Evolutionary conservation across 2,888 invertebrate species (phyloP).

Genomic region (Erannis defoliaria): DNA sequence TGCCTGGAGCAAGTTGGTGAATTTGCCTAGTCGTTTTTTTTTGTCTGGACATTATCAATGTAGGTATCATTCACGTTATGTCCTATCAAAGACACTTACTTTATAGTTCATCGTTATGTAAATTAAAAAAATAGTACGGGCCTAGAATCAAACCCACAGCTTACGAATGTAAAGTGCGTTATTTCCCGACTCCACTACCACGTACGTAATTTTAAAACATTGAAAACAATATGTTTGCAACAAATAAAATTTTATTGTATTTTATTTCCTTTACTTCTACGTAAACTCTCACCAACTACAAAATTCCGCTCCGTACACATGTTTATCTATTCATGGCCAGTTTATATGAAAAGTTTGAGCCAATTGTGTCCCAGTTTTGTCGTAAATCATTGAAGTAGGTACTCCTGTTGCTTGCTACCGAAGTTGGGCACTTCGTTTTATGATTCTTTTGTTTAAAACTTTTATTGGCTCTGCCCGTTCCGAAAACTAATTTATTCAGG

Average conservation of each 20-base stretch:
- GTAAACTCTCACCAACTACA: slow-evolving; percentile 40
- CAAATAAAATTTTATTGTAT: slow-evolving; percentile 48
- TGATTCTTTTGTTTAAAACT: slow-evolving; percentile 86
- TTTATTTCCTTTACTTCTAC: slow-evolving; percentile 38
- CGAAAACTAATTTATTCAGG: slow-evolving; percentile 85
- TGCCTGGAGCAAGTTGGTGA: no score
- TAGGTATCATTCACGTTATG: no score
- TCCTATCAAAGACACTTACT: no score
- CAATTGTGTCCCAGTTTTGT: slow-evolving; percentile 76
- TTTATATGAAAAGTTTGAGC: slow-evolving; percentile 80
- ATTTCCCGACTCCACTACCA: no score
- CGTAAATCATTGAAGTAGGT: slow-evolving; percentile 78
- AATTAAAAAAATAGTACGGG: no score
- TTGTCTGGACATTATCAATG: no score
- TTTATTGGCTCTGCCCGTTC: slow-evolving; percentile 81
- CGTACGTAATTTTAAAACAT: no score
- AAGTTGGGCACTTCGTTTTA: slow-evolving; percentile 80
- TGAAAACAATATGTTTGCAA: no score
- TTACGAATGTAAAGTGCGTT: no score
- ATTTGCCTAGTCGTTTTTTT: no score
- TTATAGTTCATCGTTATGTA: no score
- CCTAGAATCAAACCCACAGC: no score
- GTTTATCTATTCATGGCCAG: slow-evolving; percentile 77
- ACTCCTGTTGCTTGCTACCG: slow-evolving; percentile 80
- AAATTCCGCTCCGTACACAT: slow-evolving; percentile 63